Conservation (phyloP, 2,888 invertebrate species). For the Caenorhabditis sp. region DNA sequence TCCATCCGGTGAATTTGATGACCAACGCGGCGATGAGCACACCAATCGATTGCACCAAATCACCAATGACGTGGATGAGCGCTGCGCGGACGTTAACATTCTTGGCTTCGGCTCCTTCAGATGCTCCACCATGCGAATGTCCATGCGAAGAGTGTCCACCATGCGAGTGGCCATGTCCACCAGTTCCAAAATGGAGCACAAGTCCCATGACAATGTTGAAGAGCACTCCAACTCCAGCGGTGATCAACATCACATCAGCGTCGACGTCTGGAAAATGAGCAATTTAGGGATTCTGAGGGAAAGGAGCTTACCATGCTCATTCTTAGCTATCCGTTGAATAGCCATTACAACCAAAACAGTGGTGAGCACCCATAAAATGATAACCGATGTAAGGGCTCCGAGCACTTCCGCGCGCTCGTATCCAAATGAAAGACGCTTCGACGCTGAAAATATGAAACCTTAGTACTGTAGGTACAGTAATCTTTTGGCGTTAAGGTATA, state of each 20-base stretch:
- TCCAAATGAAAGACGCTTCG: constrained; percentile 85
- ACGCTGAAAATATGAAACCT: constrained; percentile 76
- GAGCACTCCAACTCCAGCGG: constrained; percentile 87
- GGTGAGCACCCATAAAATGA: constrained; percentile 96
- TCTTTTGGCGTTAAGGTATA: no score
- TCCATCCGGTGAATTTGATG: constrained; percentile 79
- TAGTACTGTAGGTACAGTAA: no score
- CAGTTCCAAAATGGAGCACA: constrained; percentile 55
- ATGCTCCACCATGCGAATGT: constrained; percentile 42
- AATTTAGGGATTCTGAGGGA: no score
- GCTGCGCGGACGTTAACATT: constrained; percentile 83
- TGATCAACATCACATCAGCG: constrained; percentile 83
- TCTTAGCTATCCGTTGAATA: constrained; percentile 82
- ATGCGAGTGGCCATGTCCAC: constrained; percentile 59
- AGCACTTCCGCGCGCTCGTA: constrained; percentile 83
- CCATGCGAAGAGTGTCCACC: constrained; percentile 34
- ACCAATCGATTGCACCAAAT: constrained; percentile 91
- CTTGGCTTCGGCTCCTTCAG: constrained; percentile 18
- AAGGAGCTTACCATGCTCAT: constrained; percentile 74
- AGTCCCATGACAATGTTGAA: constrained; percentile 80
- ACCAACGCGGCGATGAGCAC: constrained; percentile 89
- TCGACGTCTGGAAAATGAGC: constrained; percentile 76
- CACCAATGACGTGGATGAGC: constrained; percentile 93
- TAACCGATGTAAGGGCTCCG: constrained; percentile 78
- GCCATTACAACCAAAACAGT: constrained; percentile 92